Conservation (phyloP, 2,797 vertebrate genomes). For the Pyrocephalus nanus region DNA sequence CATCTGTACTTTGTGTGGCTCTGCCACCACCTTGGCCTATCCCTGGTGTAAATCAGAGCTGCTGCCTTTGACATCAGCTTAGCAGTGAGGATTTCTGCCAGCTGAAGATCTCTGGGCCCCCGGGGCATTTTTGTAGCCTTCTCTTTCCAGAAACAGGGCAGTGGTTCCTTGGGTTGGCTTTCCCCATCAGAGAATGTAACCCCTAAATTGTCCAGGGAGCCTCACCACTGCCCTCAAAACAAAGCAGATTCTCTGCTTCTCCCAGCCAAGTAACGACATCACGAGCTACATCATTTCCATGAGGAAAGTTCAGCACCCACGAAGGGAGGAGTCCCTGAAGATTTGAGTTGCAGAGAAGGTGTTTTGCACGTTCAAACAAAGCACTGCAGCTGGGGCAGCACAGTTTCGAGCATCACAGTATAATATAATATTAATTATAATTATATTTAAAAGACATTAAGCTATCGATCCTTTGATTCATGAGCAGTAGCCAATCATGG, state of each 20-base stretch:
- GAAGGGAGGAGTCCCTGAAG: not conserved
- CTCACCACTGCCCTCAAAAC: not conserved
- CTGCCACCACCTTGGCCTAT: not conserved
- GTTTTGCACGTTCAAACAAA: not conserved
- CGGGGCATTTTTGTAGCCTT: not conserved
- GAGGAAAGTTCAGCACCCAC: not conserved
- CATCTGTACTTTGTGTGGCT: not conserved
- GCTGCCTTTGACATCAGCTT: not conserved
- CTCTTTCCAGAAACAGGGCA: not conserved
- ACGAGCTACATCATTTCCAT: not conserved
- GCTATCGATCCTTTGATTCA: too few relatives aligned
- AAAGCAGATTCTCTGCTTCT: not conserved
- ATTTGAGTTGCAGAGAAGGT: not conserved
- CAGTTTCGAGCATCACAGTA: not conserved
- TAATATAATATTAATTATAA: too few relatives aligned
- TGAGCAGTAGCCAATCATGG: too few relatives aligned
- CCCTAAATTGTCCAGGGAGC: not conserved
- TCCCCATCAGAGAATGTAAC: not conserved
- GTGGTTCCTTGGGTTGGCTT: fast-evolving
- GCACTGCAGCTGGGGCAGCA: too few relatives aligned
- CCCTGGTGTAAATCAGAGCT: not conserved
- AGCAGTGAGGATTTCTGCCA: not conserved
- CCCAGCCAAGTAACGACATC: too few relatives aligned
- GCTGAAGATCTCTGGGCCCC: not conserved
- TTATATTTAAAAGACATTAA: not conserved